Base-by-base conservation (phyloP, 1,140 invertebrate species). In the Drosophila rhopaloa region DNA sequence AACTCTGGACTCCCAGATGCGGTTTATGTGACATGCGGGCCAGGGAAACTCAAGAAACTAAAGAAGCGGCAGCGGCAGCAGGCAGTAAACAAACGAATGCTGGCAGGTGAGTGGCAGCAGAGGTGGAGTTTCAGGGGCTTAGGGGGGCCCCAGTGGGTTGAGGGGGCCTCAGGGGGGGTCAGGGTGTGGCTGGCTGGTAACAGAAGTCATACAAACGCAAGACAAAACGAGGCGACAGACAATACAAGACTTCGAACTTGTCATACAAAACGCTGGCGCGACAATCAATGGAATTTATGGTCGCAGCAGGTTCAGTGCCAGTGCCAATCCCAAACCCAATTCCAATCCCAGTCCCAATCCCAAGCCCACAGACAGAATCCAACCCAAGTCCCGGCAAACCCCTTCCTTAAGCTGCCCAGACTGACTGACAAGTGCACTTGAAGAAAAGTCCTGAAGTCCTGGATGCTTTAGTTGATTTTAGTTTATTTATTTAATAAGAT, bases 271-370 rank as follows among this genome's bases (percentile, higher is more conserved):
- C 71, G 79, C 63, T 72, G 55, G 76, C 61, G 85, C 84, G 84
- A 88, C 84, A 88, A 88, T 88, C 84, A 88, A 89, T 88, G 84
- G 77, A 89, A 88, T 89, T 88, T 89, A 88, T 89, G 51, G 73
- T 67, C 68, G 54, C 66, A 71, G 68, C 66, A 68, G 65, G 65
- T 71, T 71, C 51, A 72, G 62, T 67, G 35, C 61, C 61, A 67
- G 46, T 16, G 24, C 44, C 44, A 67, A 47, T 35, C 6, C 27
- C 48, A 68, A 29, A 11, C 24, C 29, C 24, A 67, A 38, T 24
- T 38, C 61, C 47, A 67, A 55, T 40, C 51, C 53, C 44, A 19
- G 40, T 14, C 43, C 48, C 51, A 57, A 55, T 35, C 43, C 57
- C 57, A 38, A 51, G 37, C 54, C 32, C 60, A 56, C 76, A 53